Evolutionary conservation across 2,888 invertebrate species (phyloP), one percentile per base, ranked within the genome.

Genomic region (Chouioia cunea): DNA sequence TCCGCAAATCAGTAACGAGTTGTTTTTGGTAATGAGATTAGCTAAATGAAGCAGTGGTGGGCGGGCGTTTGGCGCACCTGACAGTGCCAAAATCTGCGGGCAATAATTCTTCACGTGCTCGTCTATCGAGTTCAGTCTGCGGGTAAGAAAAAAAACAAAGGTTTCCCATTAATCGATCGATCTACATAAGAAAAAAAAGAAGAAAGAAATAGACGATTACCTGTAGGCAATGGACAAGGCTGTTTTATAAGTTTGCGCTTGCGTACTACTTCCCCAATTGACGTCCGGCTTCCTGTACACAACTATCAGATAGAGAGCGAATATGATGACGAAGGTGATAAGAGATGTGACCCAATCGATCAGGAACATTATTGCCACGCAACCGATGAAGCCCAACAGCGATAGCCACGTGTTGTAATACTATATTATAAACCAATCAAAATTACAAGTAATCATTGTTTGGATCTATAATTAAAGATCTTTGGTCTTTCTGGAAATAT

Each of bases 81-180:
- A 90, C 47, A 99, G 87, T 46, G 97, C 93, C 78, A 99, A 87
- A 72, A 94, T 89, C 87, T 99, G 97, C 0, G 99, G 99, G 83
- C 95, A 92, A 86, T 97, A 99, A 87, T 98, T 99, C 87, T 99
- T 99, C 18, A 99, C 97, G 84, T 99, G 99, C 80, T 98, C 98
- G 27, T 93, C 94, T 0, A 96, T 94, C 54, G 93, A 91, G 65
- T 92, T 93, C 77, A 95, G 82, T 75, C 91, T 91, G 81, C 15
- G 60, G 74, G 56, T 62, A 1, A 47, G 36, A 62, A 53, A 27
- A 3, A 27, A 14, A 44, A 58, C 43, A 50, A 18, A 23, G 16
- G 6, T n/a, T n/a, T n/a, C 20, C 20, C 23, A 47, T 50, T 57
- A 57, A 2, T n/a, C 1, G 6, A 58, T 15, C 48, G 27, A 23